Percentiles rank a stretch among this genome's conserved stretches.
Conservation (phyloP, 2,888 invertebrate species). For the Lasioglossum morio region DNA sequence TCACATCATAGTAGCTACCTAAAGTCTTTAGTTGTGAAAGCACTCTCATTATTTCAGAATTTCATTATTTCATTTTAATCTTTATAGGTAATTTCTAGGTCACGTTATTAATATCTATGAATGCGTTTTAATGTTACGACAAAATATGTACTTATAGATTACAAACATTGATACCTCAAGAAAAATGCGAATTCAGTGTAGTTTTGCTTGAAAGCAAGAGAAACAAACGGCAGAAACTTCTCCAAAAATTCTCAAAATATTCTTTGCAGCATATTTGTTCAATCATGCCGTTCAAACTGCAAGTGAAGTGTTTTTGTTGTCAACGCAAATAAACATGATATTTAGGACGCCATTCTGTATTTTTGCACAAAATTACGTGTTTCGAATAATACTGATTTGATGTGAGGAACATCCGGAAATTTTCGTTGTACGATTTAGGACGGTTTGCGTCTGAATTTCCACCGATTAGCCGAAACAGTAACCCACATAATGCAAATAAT, state of each 20-base stretch:
- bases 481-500: constrained; percentile 19
- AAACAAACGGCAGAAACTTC: background rate
- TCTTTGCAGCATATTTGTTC: background rate
- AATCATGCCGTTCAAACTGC: background rate
- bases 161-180: background rate
- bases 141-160: background rate
- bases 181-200: background rate
- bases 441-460: background rate
- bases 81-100: background rate
- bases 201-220: background rate
- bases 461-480: constrained; percentile 10
- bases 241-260: background rate
- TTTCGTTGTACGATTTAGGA: background rate
- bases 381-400: background rate
- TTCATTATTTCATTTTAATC: no score
- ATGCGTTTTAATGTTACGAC: background rate
- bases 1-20: background rate
- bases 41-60: no score
- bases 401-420: background rate
- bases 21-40: no score
- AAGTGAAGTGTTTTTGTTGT: background rate
- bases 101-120: background rate
- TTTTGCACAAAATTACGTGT: background rate
- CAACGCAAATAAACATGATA: background rate
- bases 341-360: background rate